Base-by-base conservation (phyloP, 2,888 invertebrate genomes). In the Cryptus armator region DNA sequence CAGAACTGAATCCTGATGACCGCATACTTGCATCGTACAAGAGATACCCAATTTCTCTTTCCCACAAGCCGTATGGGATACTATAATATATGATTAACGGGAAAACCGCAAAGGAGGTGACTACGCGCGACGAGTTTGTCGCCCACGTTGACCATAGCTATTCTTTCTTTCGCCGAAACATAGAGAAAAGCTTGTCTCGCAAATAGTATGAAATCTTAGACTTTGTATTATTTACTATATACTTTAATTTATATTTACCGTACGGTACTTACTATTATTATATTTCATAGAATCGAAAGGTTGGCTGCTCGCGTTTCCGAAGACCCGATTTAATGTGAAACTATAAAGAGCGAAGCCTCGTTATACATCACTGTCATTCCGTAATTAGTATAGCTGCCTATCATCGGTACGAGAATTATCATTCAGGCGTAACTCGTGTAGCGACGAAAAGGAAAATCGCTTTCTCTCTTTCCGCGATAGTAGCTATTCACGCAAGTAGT, bases 381-480 rank as follows among this genome's bases (percentile, higher is more conserved):
- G 46, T 43, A 78, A 68, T 59, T 32, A 59, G 16, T 62, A 12
- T n/a, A 6, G 32, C 16, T 12, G 7, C 29, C 2, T 5, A 19
- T 51, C 32, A 32, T 46, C 29, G 19, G 19, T 51, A 37, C 77
- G 32, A 67, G 46, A 44, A 80, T 79, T 53, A 68, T 76, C 75
- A 59, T 37, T 72, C 51, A 62, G 59, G 70, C 80, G 19, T 76
- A 51, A 70, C 72, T 59, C 67, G 76, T 68, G 46, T 43, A 16
- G 59, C 74, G 74, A 83, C 59, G 72, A 81, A 84, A 77, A 77
- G 71, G 62, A 84, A 84, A 81, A 81, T 76, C 59, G 81, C 84
- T 84, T 84, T 84, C 84, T 77, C 84, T 51, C 46, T 72, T 77
- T 29, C 78, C 43, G 43, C 51, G 37, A 37, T 7, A 10, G 24